Evolutionary conservation across 2,113 vertebrate genomes (phyloP).

Genomic region (Lepus europaeus): DNA sequence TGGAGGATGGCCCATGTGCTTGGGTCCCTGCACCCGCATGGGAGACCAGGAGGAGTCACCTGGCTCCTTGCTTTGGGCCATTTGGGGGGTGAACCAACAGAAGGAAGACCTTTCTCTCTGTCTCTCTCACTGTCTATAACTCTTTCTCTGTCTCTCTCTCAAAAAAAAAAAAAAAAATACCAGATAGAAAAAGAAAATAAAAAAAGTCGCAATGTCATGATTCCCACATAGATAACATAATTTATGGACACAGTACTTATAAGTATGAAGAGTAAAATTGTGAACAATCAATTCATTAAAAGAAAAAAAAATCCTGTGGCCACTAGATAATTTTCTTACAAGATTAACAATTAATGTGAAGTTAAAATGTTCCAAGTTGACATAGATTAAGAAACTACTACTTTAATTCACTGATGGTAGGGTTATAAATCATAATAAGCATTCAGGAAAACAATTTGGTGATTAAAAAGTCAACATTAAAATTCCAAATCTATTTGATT

Average conservation of each 20-base stretch:
- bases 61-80: too few species aligned
- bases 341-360: not conserved
- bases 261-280: not conserved
- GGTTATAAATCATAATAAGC: not conserved
- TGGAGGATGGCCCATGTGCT: too few species aligned
- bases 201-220: not conserved
- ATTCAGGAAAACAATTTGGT: not conserved
- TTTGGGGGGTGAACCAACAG: too few species aligned
- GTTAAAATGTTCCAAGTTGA: conserved; percentile 27
- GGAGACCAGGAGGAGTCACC: too few species aligned
- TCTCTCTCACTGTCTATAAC: too few species aligned
- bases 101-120: too few species aligned
- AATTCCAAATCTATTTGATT: not conserved
- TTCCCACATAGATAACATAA: not conserved
- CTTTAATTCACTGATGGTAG: not conserved
- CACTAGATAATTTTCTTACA: not conserved
- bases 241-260: not conserved
- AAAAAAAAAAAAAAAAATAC: too few species aligned
- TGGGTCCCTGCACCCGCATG: too few species aligned
- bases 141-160: too few species aligned
- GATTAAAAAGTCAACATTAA: not conserved
- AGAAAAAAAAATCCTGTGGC: not conserved
- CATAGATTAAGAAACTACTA: not conserved
- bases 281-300: not conserved
- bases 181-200: not conserved